A percentile compares a stretch with the other conserved stretches of the same genome.
phyloP scores from a whole-genome alignment of 2,113 vertebrate species.

The Eptesicus fuscus region DNA sequence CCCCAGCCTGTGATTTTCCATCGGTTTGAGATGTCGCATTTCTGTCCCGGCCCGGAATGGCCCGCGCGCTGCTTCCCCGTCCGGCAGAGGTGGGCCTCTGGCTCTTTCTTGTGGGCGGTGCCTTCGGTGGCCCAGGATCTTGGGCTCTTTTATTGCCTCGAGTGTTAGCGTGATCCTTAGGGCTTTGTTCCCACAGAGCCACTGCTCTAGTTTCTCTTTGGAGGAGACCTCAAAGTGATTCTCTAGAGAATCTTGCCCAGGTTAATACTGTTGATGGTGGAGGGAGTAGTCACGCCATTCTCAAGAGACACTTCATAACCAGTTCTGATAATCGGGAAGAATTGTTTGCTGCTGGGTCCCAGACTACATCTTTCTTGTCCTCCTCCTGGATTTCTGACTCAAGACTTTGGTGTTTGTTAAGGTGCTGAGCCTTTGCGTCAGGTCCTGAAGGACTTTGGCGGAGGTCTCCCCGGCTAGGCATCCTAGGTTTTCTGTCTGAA shows the following conservation, averaged over 20 bases:
- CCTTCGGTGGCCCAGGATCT: conserved; percentile 90
- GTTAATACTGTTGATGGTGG: conserved; percentile 86
- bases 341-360: conserved; percentile 86
- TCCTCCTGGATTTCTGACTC: conserved; percentile 87
- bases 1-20: conserved; percentile 87
- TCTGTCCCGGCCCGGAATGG: conserved; percentile 84
- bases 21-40: conserved; percentile 82
- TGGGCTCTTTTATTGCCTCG: conserved; percentile 87
- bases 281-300: conserved; percentile 89
- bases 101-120: conserved; percentile 90
- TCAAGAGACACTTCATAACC: conserved; percentile 92
- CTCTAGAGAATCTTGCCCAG: conserved; percentile 89
- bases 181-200: conserved; percentile 88
- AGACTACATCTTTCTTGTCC: conserved; percentile 88
- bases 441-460: conserved; percentile 88
- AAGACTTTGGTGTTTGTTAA: conserved; percentile 87
- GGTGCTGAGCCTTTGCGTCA: conserved; percentile 88
- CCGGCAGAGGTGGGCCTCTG: conserved; percentile 84
- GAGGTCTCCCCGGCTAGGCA: conserved; percentile 88
- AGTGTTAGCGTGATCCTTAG: conserved; percentile 87
- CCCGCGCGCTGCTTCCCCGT: conserved; percentile 84
- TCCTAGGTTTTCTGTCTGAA: conserved; percentile 88
- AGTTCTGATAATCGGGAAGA: conserved; percentile 88
- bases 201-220: conserved; percentile 91
- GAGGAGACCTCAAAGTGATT: conserved; percentile 89